phyloP scores from a whole-genome alignment of 2,888 invertebrate species.

The Stenodema calcarata region DNA sequence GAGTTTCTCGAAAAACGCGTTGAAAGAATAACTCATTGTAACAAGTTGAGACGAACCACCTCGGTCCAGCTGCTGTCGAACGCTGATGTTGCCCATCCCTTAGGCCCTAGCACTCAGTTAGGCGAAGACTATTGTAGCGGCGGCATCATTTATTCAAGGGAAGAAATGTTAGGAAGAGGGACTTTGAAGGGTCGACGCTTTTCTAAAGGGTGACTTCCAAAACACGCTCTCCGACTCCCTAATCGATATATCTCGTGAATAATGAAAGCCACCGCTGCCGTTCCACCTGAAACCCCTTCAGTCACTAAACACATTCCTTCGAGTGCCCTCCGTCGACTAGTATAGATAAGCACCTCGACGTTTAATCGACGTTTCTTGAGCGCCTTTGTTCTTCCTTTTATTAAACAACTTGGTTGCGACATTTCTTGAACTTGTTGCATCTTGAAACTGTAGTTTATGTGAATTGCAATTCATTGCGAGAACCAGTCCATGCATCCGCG shows the following conservation, averaged over 20 bases:
- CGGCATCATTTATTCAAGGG: not conserved
- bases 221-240: not conserved
- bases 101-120: not conserved
- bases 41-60: too few relatives aligned
- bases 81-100: not conserved
- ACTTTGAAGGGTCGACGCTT: not conserved
- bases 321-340: not conserved
- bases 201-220: not conserved
- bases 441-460: too few relatives aligned
- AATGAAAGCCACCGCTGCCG: not conserved
- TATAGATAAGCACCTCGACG: not conserved
- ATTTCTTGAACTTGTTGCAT: too few relatives aligned
- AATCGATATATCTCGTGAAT: conserved; percentile 20
- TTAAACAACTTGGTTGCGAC: too few relatives aligned
- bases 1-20: too few relatives aligned
- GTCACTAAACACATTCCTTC: conserved; percentile 11
- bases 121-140: not conserved
- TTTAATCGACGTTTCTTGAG: not conserved
- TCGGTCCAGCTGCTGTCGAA: too few relatives aligned
- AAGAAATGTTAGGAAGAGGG: not conserved
- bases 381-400: not conserved
- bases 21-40: too few relatives aligned
- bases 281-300: not conserved
- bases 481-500: too few relatives aligned
- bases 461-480: too few relatives aligned